phyloP scores from a whole-genome alignment of 2,888 invertebrate genomes.

The Adineta ricciae region DNA sequence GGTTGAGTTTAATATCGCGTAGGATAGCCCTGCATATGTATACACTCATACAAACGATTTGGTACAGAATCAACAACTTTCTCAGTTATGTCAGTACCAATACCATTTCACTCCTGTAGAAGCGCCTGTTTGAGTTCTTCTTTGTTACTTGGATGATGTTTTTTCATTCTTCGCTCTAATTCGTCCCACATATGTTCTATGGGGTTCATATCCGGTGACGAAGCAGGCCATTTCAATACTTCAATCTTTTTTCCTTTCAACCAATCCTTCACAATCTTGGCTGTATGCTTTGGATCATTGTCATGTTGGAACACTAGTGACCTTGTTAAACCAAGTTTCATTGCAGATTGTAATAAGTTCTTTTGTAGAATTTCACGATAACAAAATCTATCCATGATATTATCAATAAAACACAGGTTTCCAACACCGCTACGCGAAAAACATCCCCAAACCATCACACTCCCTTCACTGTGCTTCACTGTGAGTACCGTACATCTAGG shows the following conservation, averaged over 20 bases:
- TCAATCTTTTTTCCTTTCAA: background rate
- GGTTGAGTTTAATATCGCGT: too few species aligned
- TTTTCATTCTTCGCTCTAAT: background rate
- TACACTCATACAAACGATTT: background rate
- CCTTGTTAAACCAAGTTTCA: background rate
- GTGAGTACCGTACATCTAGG: background rate
- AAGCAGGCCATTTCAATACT: background rate
- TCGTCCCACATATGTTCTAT: background rate
- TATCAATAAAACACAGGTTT: constrained; percentile 28
- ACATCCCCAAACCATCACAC: constrained; percentile 26
- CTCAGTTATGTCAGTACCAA: background rate
- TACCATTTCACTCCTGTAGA: background rate
- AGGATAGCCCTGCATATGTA: background rate
- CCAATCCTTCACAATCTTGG: background rate
- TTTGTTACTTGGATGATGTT: background rate
- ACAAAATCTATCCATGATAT: constrained; percentile 29
- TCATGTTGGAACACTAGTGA: background rate
- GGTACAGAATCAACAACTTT: background rate
- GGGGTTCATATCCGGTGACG: background rate
- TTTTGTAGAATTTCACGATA: background rate
- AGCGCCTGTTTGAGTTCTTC: background rate
- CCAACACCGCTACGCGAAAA: constrained; percentile 33
- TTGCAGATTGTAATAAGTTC: background rate
- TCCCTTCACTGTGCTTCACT: background rate
- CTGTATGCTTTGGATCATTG: background rate